Percentiles rank a stretch among this genome's conserved stretches.
Evolutionary conservation across 1,140 invertebrate species (phyloP).

Genomic region (Diachasma alloeum): DNA sequence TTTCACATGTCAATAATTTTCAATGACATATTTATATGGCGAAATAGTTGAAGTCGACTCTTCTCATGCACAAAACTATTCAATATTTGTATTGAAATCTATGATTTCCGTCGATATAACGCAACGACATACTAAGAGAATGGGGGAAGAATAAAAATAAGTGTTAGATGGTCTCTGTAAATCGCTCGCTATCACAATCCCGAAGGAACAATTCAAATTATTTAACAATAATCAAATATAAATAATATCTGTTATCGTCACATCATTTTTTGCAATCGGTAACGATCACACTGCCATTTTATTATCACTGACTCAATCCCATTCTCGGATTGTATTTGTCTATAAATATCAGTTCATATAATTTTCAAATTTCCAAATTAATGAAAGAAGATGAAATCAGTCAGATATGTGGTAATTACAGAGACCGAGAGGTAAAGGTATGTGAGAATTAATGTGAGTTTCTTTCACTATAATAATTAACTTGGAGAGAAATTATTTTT

Average conservation of each 20-base stretch:
- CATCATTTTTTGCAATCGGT: not conserved
- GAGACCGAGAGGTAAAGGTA: not conserved
- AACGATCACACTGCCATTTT: slow-evolving; percentile 8
- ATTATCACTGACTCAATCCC: slow-evolving; percentile 7
- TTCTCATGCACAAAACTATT: not conserved
- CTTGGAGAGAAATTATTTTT: not conserved
- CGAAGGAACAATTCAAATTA: not conserved
- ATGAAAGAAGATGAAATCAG: not conserved
- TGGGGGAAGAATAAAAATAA: not conserved
- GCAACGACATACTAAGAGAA: not conserved
- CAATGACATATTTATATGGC: not conserved
- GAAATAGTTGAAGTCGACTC: not conserved
- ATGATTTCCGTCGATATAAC: not conserved
- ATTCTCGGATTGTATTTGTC: not conserved
- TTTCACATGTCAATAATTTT: not conserved
- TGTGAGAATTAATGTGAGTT: not conserved
- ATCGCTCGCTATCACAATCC: not conserved
- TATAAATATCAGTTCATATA: not conserved
- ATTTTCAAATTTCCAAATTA: not conserved
- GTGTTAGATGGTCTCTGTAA: not conserved
- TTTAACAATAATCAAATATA: not conserved
- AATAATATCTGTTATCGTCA: not conserved
- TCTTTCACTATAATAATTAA: not conserved
- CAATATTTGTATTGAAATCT: not conserved
- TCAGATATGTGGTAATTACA: not conserved